phyloP scores from a whole-genome alignment of 2,797 vertebrate species.

The Alauda arvensis region DNA sequence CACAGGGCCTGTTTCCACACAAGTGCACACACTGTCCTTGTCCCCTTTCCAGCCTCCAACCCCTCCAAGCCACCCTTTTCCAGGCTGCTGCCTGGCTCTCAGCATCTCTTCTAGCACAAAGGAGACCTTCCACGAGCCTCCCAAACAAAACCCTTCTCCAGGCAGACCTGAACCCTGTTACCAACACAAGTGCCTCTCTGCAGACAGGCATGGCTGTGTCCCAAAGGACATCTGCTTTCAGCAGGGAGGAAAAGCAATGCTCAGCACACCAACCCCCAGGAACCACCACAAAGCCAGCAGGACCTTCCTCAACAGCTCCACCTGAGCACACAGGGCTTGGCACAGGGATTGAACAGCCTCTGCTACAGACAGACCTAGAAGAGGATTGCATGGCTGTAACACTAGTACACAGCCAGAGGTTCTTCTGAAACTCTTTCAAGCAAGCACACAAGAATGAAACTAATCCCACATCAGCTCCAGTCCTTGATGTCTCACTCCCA shows the following conservation, averaged over 20 bases:
- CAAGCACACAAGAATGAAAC: not conserved
- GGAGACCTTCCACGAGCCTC: not conserved
- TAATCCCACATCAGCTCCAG: not conserved
- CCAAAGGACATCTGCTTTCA: not conserved
- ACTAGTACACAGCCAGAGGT: not conserved
- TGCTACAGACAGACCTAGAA: not conserved
- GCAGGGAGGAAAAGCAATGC: not conserved
- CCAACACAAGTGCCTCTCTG: not conserved
- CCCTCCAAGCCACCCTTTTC: not conserved
- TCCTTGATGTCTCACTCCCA: not conserved
- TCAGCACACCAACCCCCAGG: accelerated
- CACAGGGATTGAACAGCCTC: not conserved
- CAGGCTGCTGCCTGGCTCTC: not conserved
- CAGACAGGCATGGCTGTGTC: not conserved
- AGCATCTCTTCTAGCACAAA: not conserved
- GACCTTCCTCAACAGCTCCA: not conserved
- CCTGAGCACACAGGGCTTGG: accelerated
- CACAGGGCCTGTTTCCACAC: not conserved
- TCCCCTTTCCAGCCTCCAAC: not conserved
- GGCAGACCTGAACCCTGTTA: not conserved
- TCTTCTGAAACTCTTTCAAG: not conserved
- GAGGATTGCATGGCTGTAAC: not conserved
- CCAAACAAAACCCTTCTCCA: not conserved
- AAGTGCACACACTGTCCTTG: not conserved
- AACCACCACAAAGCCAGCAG: not conserved